Evolutionary conservation across 2,888 invertebrate species (phyloP), one percentile per base, ranked within the genome.

Genomic region (Lomographa bimaculata): DNA sequence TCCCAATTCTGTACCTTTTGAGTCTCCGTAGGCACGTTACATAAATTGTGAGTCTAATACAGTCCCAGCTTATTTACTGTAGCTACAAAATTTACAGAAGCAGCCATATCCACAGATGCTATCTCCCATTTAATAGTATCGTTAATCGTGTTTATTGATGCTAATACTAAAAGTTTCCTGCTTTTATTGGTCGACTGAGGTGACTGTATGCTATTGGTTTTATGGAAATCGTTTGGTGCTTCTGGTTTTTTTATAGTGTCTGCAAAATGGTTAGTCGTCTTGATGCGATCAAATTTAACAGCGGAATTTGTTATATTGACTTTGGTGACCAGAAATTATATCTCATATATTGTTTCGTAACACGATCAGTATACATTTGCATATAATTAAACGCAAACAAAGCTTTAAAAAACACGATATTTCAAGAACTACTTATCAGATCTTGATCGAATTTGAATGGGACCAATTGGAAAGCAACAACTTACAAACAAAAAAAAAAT

Each of bases 91-190:
- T 33, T 25, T 21, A 8, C 17, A 27, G 30, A 25, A 28, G 33
- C 32, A 9, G 8, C 26, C 7, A n/a, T 27, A 17, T 16, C 16
- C 12, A 8, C 16, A 16, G 7, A 16, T 5, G 24, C 3, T 24
- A 43, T 54, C 58, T 39, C 49, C 34, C 27, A 55, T 60, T 69
- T 69, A 60, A 64, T 59, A 44, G 50, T 61, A 52, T 56, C 64
- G 55, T 72, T 58, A 68, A 67, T 70, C 50, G 57, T 46, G 46
- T 70, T 71, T 70, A 62, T 61, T 46, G 52, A 39, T 55, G 55
- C 56, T 56, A 50, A 54, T 58, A 55, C 46, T 41, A 44, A 53
- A 34, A 55, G 51, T 47, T 52, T 35, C 39, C 35, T 33, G 41
- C 9, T 19, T 37, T 30, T 40, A 32, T 24, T 28, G 21, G 19